A percentile compares a stretch with the other conserved stretches of the same genome.
phyloP scores from a whole-genome alignment of 2,888 invertebrate species.

The Pseudanteris insignis region DNA sequence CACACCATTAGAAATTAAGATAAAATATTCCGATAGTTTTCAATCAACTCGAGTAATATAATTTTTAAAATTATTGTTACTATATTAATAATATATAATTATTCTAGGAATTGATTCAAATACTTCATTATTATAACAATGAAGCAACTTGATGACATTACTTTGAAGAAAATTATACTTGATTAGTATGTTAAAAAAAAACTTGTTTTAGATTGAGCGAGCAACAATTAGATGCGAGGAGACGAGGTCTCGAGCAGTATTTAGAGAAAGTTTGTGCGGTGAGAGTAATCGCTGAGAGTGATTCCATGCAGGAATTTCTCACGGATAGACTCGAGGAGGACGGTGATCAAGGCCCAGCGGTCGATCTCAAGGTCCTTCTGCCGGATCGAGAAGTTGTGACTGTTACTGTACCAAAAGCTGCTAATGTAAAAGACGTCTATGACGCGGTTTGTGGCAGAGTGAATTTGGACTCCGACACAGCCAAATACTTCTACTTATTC shows the following conservation, averaged over 20 bases:
- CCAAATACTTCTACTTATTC: constrained; percentile 93
- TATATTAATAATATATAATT: too few relatives aligned
- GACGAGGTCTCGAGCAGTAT: constrained; percentile 96
- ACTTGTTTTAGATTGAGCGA: constrained; percentile 82
- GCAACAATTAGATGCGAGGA: constrained; percentile 93
- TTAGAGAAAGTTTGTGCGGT: constrained; percentile 98
- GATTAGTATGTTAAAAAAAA: too few relatives aligned
- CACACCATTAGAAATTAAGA: too few relatives aligned
- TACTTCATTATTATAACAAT: too few relatives aligned
- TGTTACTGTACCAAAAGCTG: constrained; percentile 87
- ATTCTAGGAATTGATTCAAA: too few relatives aligned
- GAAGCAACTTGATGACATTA: too few relatives aligned
- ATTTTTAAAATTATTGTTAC: too few relatives aligned
- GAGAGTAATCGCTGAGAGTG: constrained; percentile 96
- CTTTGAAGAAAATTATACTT: too few relatives aligned
- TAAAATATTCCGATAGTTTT: too few relatives aligned
- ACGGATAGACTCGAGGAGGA: constrained; percentile 87
- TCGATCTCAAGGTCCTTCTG: constrained; percentile 83
- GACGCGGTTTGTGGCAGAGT: constrained; percentile 86
- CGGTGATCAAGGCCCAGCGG: constrained; percentile 75
- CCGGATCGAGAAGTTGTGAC: constrained; percentile 92
- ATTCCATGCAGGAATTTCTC: constrained; percentile 96
- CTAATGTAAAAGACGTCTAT: constrained; percentile 91
- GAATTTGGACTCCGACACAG: constrained; percentile 80
- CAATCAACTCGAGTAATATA: too few relatives aligned